Percentiles rank a stretch among this genome's conserved stretches.
phyloP scores from a whole-genome alignment of 2,888 invertebrate species.

The Drosophila fulvimacula region DNA sequence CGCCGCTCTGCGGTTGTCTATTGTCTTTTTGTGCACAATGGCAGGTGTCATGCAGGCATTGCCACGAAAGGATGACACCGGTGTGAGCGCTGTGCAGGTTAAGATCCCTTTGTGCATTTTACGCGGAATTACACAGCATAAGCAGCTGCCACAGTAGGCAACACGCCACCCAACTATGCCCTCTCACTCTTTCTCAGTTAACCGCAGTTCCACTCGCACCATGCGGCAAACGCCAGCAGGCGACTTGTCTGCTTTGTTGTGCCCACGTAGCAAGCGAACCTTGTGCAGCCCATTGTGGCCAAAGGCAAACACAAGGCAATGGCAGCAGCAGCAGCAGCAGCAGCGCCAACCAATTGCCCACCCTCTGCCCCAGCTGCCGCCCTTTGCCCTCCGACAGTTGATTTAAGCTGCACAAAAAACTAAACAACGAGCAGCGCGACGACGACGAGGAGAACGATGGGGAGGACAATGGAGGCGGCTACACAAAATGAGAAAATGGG shows the following conservation, averaged over 20 bases:
- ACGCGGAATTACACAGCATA: conserved; percentile 77
- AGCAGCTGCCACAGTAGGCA: conserved; percentile 61
- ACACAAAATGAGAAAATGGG: conserved; percentile 36
- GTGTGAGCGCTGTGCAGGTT: conserved; percentile 27
- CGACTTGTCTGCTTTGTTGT: conserved; percentile 73
- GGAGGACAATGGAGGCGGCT: conserved; percentile 3
- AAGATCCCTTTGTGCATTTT: conserved; percentile 76
- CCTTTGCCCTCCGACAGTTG: conserved; percentile 41
- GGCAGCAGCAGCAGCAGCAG: conserved; percentile 21
- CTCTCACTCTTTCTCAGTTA: conserved; percentile 2
- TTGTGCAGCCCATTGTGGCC: conserved; percentile 65
- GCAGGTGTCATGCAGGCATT: conserved; percentile 72
- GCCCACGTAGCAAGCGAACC: conserved; percentile 45
- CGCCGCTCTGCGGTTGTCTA: conserved; percentile 38
- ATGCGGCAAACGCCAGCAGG: conserved; percentile 70
- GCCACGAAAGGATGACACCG: conserved; percentile 39
- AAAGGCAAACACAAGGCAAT: conserved; percentile 67
- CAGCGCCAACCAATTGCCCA: conserved; percentile 62
- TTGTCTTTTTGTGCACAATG: conserved; percentile 73
- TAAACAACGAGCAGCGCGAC: conserved; percentile 40
- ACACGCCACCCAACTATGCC: conserved; percentile 3
- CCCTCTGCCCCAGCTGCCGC: background rate
- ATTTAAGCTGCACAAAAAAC: conserved; percentile 66
- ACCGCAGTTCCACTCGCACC: conserved; percentile 30
- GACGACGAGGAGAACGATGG: conserved; percentile 2